A percentile compares a stretch with the other conserved stretches of the same genome.
These are phyloP conservation scores for Aurelia sp. DNA, from an alignment of 30 jellyfish, hydroid and myxozoan species.

Conservation along the genomic window DNA sequence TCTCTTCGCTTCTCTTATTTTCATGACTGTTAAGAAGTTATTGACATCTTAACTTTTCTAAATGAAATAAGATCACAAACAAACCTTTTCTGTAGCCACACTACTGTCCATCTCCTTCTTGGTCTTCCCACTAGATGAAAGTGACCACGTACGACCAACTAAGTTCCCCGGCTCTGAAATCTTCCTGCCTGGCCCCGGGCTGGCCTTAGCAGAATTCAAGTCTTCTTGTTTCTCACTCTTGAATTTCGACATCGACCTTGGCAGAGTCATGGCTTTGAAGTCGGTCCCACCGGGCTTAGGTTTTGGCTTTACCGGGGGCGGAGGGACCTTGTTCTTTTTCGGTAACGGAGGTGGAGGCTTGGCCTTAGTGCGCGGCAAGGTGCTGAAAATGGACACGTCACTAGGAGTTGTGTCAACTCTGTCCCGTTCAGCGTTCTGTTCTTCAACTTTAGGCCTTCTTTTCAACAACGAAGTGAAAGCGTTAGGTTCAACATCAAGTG, in stretches of 20 bases:
- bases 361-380: constrained; percentile 53
- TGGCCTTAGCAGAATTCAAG: neutral
- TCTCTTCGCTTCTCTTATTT: too few species aligned
- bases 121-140: neutral
- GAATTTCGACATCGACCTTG: constrained; percentile 51
- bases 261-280: constrained; percentile 43
- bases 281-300: constrained; percentile 37
- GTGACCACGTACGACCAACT: neutral
- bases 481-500: constrained; percentile 18
- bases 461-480: constrained; percentile 46
- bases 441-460: constrained; percentile 36
- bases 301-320: constrained; percentile 69
- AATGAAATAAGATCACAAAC: too few species aligned
- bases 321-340: constrained; percentile 54
- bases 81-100: too few species aligned
- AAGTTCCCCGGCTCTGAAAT: neutral
- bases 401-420: constrained; percentile 43
- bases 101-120: neutral
- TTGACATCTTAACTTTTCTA: too few species aligned
- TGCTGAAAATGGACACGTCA: constrained; percentile 55
- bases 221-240: neutral
- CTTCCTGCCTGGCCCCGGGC: neutral
- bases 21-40: too few species aligned
- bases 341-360: constrained; percentile 40
- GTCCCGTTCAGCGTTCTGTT: constrained; percentile 37